Base-by-base conservation (phyloP, 2,113 vertebrate genomes). In the Thryonomys swinderianus region DNA sequence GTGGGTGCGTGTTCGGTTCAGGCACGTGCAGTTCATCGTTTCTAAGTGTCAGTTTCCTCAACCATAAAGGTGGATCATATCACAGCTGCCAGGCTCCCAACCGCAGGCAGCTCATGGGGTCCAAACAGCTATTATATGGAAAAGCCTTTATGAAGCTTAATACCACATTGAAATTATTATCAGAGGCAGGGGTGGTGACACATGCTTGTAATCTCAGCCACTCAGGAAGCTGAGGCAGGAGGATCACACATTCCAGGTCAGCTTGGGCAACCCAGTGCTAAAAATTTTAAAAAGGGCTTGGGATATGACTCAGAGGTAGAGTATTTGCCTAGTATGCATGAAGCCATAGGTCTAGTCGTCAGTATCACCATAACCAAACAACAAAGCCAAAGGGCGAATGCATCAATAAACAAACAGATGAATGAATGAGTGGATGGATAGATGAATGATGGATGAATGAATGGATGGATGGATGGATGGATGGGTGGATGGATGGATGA, bases 1-100 rank as follows among this genome's bases (percentile, higher is more conserved):
- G 3, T 4, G 7, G 25, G 5, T 8, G n/a, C 34, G 3, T 0
- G 4, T 14, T 67, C 66, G 14, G 4, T 20, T 64, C 34, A 20
- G 34, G 2, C 4, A 12, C 2, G 27, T 9, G 3, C 0, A 27
- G 30, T 11, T 51, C 9, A 2, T 5, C 14, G 57, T 40, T 40
- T 7, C 18, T 16, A 53, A n/a, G 5, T 34, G 62, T 94, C 79
- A 11, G 0, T 10, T 48, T 57, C 84, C 76, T 76, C 34, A 23
- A 11, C 3, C 9, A 0, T 9, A 48, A 69, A 89, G 51, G 10
- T 14, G 23, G 9, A 14, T 5, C 2, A n/a, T 37, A 5, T 8
- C 1, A 21, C 0, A 79, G 73, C 42, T 2, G 27, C 42, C 51
- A 48, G 3, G 16, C 16, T 94, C 57, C 66, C 42, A 5, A 4